Conservation (phyloP, 2,797 vertebrate species). For the Pyrocephalus nanus region DNA sequence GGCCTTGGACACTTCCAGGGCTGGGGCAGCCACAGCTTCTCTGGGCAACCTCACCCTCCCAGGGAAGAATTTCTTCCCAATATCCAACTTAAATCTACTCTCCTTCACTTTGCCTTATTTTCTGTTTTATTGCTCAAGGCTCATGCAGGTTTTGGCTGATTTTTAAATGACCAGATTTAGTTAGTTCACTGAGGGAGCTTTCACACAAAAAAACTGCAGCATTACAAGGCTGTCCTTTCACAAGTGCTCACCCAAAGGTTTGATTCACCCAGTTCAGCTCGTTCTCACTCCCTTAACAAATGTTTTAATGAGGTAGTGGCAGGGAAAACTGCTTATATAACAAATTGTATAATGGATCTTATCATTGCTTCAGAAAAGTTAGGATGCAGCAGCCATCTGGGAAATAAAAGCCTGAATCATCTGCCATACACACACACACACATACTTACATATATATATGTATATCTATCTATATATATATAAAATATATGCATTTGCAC, state of each 20-base stretch:
- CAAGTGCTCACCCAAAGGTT: not conserved
- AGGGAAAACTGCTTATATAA: slow-evolving; percentile 23
- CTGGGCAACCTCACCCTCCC: not conserved
- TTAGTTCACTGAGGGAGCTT: not conserved
- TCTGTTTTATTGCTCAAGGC: not conserved
- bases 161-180: not conserved
- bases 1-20: not conserved
- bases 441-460: not conserved
- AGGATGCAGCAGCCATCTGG: slow-evolving; percentile 9
- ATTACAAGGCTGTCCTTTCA: not conserved
- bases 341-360: slow-evolving; percentile 41
- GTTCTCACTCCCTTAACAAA: not conserved
- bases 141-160: not conserved
- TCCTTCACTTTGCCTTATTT: not conserved
- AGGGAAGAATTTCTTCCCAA: not conserved
- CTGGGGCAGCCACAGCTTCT: not conserved
- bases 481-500: not conserved
- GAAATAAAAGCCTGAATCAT: slow-evolving; percentile 53
- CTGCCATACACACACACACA: not conserved
- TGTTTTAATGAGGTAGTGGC: not conserved
- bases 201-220: not conserved
- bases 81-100: not conserved
- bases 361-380: not conserved
- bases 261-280: not conserved
- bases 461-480: not conserved